phyloP scores from a whole-genome alignment of 2,888 invertebrate genomes.

The Glyphotaelius pellucidus region DNA sequence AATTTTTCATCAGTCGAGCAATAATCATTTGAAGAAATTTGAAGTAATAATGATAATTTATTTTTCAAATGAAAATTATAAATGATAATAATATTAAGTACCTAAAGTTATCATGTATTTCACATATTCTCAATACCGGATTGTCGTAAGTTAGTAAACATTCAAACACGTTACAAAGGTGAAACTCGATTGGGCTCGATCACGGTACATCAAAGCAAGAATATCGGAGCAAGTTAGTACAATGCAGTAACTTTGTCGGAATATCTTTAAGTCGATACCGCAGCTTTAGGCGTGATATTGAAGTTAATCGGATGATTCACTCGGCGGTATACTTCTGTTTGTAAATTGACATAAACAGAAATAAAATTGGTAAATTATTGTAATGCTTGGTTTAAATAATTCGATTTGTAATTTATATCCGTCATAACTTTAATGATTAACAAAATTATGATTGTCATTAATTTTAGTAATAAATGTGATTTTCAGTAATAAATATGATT shows the following conservation, averaged over 20 bases:
- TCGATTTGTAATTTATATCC: neutral
- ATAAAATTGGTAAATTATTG: neutral
- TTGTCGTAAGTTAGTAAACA: neutral
- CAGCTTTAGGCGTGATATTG: constrained; percentile 16
- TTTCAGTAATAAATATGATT: neutral
- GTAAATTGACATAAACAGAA: neutral
- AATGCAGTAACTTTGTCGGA: constrained; percentile 17
- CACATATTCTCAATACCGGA: constrained; percentile 15
- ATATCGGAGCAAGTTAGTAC: neutral
- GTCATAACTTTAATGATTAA: neutral
- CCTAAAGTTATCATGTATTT: neutral
- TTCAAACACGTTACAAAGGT: constrained; percentile 17
- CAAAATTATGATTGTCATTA: neutral
- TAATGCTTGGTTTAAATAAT: neutral
- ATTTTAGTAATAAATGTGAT: neutral
- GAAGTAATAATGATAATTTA: no score
- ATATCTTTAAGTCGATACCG: neutral
- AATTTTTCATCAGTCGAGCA: neutral
- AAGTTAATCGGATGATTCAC: constrained; percentile 9
- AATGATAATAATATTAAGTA: no score
- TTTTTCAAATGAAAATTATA: no score
- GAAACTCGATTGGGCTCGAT: constrained; percentile 15
- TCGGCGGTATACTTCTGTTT: neutral
- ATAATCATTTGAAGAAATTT: no score
- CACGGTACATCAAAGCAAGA: constrained; percentile 5